phyloP scores from a whole-genome alignment of 2,113 vertebrate species.

The Lamprotornis superbus region DNA sequence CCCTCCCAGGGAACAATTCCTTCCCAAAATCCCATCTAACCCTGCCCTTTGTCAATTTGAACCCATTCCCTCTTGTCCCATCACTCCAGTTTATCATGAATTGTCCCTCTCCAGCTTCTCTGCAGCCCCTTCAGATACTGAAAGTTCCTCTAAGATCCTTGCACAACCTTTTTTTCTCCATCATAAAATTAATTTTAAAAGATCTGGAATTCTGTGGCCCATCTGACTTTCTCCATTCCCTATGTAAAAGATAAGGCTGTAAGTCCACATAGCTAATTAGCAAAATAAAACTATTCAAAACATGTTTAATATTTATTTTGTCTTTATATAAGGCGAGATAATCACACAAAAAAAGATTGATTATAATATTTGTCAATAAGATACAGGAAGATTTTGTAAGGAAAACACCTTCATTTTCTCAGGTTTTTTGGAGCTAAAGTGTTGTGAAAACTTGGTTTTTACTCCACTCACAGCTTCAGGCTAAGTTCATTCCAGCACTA shows the following conservation, averaged over 20 bases:
- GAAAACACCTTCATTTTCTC: background rate
- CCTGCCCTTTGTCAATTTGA: rapidly evolving
- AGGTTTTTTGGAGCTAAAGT: background rate
- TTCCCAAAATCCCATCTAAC: rapidly evolving
- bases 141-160: background rate
- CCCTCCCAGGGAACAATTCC: background rate
- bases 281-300: background rate
- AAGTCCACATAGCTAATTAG: background rate
- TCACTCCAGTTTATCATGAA: background rate
- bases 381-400: background rate
- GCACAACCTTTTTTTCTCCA: background rate
- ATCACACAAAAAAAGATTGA: background rate
- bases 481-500: background rate
- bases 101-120: background rate
- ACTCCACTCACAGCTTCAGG: background rate
- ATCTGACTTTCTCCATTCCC: background rate
- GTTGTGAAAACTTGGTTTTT: background rate
- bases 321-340: background rate
- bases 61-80: background rate
- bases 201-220: background rate
- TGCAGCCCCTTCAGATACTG: background rate
- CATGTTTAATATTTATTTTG: background rate
- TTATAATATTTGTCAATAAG: background rate
- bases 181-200: background rate
- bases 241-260: background rate